Percentiles rank a stretch among this genome's conserved stretches.
Conservation (phyloP, 2,797 vertebrate genomes). For the Delichon dasypus region DNA sequence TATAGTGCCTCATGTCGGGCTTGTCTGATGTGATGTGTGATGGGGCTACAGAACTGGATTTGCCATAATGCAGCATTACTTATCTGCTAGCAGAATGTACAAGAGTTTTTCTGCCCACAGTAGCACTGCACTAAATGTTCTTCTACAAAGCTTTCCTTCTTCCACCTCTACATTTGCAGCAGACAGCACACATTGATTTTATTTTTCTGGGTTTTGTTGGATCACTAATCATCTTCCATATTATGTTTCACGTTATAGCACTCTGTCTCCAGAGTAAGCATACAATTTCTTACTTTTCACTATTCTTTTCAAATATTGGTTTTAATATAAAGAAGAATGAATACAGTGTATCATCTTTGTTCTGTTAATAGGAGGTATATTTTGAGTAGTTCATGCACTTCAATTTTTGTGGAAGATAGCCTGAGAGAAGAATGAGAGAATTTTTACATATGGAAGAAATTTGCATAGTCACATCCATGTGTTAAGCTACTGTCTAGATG, state of each 20-base stretch:
- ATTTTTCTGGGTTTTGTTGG: background rate
- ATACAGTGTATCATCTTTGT: background rate
- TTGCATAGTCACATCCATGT: background rate
- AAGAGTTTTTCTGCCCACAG: background rate
- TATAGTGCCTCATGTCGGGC: background rate
- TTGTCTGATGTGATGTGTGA: background rate
- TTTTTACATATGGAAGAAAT: background rate
- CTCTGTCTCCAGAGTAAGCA: background rate
- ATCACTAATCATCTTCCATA: background rate
- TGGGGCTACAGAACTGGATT: background rate
- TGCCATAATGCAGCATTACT: background rate
- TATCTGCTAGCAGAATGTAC: background rate
- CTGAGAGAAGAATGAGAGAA: conserved; percentile 14
- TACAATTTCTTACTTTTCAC: background rate
- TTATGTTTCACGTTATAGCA: background rate
- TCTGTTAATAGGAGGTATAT: conserved; percentile 19
- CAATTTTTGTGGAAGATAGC: background rate
- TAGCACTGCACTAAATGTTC: background rate
- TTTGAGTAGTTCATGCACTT: conserved; percentile 1
- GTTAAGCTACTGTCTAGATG: background rate
- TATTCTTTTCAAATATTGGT: background rate
- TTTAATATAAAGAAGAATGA: background rate
- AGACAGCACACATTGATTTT: background rate
- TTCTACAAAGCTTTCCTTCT: background rate
- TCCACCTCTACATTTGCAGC: background rate